Evolutionary conservation across 1,140 invertebrate genomes (phyloP).

Genomic region (Drosophila pruinosa): DNA sequence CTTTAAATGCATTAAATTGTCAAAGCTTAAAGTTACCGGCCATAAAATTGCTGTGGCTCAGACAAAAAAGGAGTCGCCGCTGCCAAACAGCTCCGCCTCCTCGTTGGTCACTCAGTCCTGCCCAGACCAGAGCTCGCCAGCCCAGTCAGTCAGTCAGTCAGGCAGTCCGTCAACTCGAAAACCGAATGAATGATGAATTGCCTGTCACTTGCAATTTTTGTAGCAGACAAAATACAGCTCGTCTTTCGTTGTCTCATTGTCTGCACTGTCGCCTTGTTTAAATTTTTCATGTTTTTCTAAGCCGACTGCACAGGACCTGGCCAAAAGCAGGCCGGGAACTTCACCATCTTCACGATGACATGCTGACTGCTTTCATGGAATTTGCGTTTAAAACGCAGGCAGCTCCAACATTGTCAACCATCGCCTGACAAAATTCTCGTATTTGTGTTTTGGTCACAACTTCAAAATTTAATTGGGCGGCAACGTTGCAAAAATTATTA

Average conservation of each 20-base stretch:
- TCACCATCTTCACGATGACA: conserved; percentile 46
- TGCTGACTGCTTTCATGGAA: conserved; percentile 72
- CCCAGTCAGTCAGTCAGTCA: conserved; percentile 16
- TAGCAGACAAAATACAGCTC: conserved; percentile 68
- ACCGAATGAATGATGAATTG: conserved; percentile 79
- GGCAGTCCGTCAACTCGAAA: conserved; percentile 49
- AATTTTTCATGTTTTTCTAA: conserved; percentile 77
- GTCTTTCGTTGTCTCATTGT: conserved; percentile 21
- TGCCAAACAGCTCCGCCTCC: conserved; percentile 15
- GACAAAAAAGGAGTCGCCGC: conserved; percentile 66
- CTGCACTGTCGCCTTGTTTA: conserved; percentile 61
- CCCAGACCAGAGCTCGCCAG: not conserved
- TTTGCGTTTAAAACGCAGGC: conserved; percentile 67
- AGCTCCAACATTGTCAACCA: conserved; percentile 67
- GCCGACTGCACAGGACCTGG: conserved; percentile 18
- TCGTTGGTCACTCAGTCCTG: conserved; percentile 31
- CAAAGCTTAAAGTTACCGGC: conserved; percentile 69
- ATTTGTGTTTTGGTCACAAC: conserved; percentile 48
- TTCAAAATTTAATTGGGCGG: conserved; percentile 68
- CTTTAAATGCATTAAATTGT: conserved; percentile 81
- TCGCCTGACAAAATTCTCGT: conserved; percentile 22
- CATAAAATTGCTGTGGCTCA: conserved; percentile 72
- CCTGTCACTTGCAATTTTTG: conserved; percentile 81
- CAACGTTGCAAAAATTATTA: conserved; percentile 62
- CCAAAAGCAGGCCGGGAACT: conserved; percentile 9